A percentile compares a stretch with the other conserved stretches of the same genome.
Evolutionary conservation across 2,797 vertebrate genomes (phyloP).

Genomic region (Triplophysa bombifrons): DNA sequence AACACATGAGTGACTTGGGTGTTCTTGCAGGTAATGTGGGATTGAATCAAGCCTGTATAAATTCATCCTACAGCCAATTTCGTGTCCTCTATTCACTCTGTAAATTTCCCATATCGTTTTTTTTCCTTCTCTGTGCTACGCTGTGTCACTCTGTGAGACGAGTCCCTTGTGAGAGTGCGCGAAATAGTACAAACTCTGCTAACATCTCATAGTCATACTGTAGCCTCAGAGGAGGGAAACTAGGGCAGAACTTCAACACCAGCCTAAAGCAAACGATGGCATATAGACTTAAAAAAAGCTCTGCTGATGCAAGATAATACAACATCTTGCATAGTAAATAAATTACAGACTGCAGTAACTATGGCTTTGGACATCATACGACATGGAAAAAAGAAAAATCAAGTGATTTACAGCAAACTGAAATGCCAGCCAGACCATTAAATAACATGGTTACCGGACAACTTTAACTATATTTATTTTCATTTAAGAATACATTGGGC

Average conservation of each 20-base stretch:
- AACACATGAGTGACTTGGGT: neutral
- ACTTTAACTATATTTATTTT: neutral
- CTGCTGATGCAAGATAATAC: neutral
- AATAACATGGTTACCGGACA: neutral
- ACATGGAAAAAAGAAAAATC: neutral
- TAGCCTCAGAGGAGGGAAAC: slow-evolving; percentile 41
- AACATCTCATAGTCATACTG: slow-evolving; percentile 32
- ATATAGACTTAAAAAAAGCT: neutral
- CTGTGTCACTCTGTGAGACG: slow-evolving; percentile 21
- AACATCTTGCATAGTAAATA: slow-evolving; percentile 16
- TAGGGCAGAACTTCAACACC: slow-evolving; percentile 41
- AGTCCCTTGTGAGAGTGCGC: slow-evolving; percentile 27
- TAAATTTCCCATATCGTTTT: neutral
- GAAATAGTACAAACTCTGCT: slow-evolving; percentile 25
- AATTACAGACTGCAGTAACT: slow-evolving; percentile 11
- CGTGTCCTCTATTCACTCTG: no score
- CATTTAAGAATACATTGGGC: no score
- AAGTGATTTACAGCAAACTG: neutral
- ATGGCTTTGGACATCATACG: slow-evolving; percentile 17
- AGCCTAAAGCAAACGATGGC: slow-evolving; percentile 24
- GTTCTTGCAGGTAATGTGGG: no score
- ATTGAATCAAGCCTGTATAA: no score
- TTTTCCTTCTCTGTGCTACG: neutral
- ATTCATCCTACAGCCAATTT: no score
- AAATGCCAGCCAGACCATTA: neutral